These are phyloP conservation scores for Xerus rutilus DNA, from an alignment of 2,797 vertebrate species.

Conservation along the genomic window DNA sequence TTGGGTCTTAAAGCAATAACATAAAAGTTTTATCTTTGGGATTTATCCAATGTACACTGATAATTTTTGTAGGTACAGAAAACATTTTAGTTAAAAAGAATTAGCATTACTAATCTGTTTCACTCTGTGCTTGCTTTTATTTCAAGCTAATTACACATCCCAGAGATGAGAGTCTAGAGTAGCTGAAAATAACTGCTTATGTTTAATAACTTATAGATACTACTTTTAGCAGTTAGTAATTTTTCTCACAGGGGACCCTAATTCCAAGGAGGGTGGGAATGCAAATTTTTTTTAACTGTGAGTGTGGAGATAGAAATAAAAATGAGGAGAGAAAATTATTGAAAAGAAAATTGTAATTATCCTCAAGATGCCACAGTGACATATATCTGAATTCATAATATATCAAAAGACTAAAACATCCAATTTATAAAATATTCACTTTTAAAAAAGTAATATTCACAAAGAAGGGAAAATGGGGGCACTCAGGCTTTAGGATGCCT, in stretches of 20 bases:
- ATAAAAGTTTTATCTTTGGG: background rate
- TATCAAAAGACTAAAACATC: background rate
- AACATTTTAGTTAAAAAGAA: background rate
- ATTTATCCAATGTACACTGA: background rate
- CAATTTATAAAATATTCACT: conserved; percentile 2
- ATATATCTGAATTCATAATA: background rate
- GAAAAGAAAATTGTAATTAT: background rate
- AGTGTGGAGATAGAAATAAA: background rate
- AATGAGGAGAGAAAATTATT: background rate
- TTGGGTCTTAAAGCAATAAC: background rate
- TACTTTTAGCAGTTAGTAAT: background rate
- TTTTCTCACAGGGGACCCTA: background rate
- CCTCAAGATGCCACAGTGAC: background rate
- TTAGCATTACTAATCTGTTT: conserved; percentile 25
- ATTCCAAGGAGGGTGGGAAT: background rate
- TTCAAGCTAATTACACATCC: conserved; percentile 37
- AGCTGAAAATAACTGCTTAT: conserved; percentile 27
- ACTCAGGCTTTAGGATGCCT: background rate
- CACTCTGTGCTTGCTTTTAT: conserved; percentile 19
- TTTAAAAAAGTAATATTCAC: background rate
- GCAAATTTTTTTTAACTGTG: background rate
- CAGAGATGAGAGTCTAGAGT: background rate
- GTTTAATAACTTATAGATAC: conserved; percentile 28
- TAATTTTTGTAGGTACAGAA: conserved; percentile 34
- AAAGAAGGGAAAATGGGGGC: background rate